Evolutionary conservation across 2,113 vertebrate genomes (phyloP).

Genomic region (Percopsis transmontana): DNA sequence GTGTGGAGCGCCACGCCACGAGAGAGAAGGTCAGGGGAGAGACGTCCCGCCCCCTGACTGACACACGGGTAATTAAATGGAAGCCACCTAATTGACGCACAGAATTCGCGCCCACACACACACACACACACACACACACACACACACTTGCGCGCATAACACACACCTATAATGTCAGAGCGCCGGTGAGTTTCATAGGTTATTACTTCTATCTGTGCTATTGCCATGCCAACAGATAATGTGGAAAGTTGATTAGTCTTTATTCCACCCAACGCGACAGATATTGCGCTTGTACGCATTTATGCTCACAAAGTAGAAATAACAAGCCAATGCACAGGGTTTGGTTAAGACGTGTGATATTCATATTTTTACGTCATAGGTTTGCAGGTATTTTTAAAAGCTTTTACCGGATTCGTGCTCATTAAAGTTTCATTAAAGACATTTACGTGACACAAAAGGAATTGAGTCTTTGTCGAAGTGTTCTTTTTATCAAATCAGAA

Average conservation of each 20-base stretch:
- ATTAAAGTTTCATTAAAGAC: too few species aligned
- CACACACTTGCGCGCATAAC: conserved; percentile 2
- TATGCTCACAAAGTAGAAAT: too few species aligned
- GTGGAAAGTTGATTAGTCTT: conserved; percentile 4
- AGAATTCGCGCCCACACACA: conserved; percentile 5
- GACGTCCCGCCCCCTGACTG: conserved; percentile 27
- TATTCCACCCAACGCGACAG: neutral
- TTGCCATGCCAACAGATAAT: conserved; percentile 13
- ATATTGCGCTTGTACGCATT: neutral
- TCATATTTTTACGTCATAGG: too few species aligned
- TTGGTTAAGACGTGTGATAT: too few species aligned
- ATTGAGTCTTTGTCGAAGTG: too few species aligned
- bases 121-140: neutral
- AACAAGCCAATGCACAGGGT: too few species aligned
- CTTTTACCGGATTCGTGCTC: too few species aligned
- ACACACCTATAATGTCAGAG: conserved; percentile 21
- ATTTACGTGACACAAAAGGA: too few species aligned
- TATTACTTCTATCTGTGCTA: conserved; percentile 1
- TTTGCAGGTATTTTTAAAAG: too few species aligned
- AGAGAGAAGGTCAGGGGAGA: conserved; percentile 40
- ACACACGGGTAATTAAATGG: conserved; percentile 58
- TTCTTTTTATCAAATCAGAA: too few species aligned
- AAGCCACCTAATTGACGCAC: conserved; percentile 52
- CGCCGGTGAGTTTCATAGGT: conserved; percentile 12
- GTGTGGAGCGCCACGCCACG: conserved; percentile 26